A percentile compares a stretch with the other conserved stretches of the same genome.
Evolutionary conservation across 2,888 invertebrate genomes (phyloP).

Genomic region (Stenoptilia bipunctidactyla): DNA sequence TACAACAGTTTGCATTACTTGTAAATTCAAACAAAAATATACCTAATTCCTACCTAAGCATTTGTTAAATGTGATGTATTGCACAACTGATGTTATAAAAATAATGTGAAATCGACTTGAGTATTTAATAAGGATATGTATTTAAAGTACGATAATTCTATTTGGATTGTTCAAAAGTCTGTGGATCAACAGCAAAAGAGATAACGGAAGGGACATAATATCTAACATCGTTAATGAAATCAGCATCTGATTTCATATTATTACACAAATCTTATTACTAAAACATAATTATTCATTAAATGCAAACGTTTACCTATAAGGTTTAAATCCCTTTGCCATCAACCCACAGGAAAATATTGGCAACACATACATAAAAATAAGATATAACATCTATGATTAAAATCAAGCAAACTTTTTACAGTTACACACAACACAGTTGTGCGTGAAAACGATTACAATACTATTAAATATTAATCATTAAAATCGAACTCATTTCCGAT

Average conservation of each 20-base stretch:
- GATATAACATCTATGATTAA: slow-evolving; percentile 51
- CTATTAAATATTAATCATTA: slow-evolving; percentile 42
- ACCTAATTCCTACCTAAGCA: slow-evolving; percentile 66
- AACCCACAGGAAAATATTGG: slow-evolving; percentile 50
- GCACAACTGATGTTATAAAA: slow-evolving; percentile 63
- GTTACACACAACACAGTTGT: slow-evolving; percentile 58
- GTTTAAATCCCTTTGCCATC: slow-evolving; percentile 51
- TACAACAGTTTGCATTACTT: slow-evolving; percentile 65
- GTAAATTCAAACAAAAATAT: slow-evolving; percentile 66
- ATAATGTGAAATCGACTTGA: slow-evolving; percentile 55
- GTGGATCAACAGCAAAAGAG: slow-evolving; percentile 58
- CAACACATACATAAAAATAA: slow-evolving; percentile 53
- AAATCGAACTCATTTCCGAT: slow-evolving; percentile 65
- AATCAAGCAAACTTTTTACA: slow-evolving; percentile 64
- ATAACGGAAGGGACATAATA: slow-evolving; percentile 23
- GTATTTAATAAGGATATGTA: slow-evolving; percentile 69
- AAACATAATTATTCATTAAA: slow-evolving; percentile 38
- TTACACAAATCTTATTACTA: not conserved
- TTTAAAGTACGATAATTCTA: slow-evolving; percentile 53
- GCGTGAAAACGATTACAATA: slow-evolving; percentile 45
- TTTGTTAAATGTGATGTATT: slow-evolving; percentile 57
- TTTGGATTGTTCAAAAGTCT: slow-evolving; percentile 46
- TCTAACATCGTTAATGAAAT: slow-evolving; percentile 37
- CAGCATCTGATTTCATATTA: slow-evolving; percentile 10
- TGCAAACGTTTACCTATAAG: slow-evolving; percentile 40